A percentile compares a stretch with the other conserved stretches of the same genome.
Evolutionary conservation across 2,888 invertebrate genomes (phyloP).

Genomic region (Watsonalla binaria): DNA sequence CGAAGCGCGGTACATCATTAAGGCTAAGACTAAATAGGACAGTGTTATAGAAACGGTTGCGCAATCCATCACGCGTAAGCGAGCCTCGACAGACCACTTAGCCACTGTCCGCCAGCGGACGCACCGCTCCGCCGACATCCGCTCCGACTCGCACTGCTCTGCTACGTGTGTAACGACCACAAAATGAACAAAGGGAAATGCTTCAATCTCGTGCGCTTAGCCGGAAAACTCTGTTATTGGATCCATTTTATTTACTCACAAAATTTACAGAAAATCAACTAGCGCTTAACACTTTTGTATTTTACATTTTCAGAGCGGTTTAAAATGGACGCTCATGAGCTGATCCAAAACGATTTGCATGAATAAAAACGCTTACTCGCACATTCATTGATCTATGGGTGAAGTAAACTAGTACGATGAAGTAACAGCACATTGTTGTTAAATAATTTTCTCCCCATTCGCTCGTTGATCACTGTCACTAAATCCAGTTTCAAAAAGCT

Average conservation of each 20-base stretch:
- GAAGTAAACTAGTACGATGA: neutral
- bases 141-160: conserved; percentile 17
- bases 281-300: neutral
- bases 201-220: conserved; percentile 24
- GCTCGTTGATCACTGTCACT: conserved; percentile 6
- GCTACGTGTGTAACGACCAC: conserved; percentile 28
- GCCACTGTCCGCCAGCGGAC: conserved; percentile 56
- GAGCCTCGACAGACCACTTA: conserved; percentile 66
- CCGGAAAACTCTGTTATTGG: conserved; percentile 17
- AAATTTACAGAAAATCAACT: neutral
- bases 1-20: conserved; percentile 35
- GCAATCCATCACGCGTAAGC: conserved; percentile 65
- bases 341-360: neutral
- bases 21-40: conserved; percentile 47
- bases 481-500: conserved; percentile 2
- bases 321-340: neutral
- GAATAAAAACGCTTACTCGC: neutral
- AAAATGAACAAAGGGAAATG: conserved; percentile 34
- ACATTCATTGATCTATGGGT: neutral
- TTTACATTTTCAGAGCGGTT: neutral
- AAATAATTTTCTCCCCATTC: neutral
- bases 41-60: conserved; percentile 43
- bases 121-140: conserved; percentile 44
- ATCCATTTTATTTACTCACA: conserved; percentile 3
- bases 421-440: neutral